Conservation (phyloP, 2,113 vertebrate genomes). For the Numenius arquata region DNA sequence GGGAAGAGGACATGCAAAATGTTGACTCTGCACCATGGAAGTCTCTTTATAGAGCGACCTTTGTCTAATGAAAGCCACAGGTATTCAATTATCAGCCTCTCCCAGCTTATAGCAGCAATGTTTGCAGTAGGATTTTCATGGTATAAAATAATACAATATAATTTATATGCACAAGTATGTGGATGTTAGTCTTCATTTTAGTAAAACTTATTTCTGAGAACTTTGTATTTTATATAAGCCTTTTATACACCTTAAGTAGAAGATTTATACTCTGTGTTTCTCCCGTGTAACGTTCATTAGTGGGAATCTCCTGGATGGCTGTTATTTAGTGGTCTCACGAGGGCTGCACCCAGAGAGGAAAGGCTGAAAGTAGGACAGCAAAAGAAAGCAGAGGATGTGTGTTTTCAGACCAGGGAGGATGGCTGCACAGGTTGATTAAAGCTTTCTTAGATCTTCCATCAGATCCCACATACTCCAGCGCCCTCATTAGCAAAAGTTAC, state of each 20-base stretch:
- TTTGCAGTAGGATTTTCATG: constrained; percentile 16
- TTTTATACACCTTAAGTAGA: background rate
- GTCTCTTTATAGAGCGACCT: background rate
- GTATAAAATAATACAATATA: background rate
- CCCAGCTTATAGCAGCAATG: background rate
- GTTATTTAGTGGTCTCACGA: background rate
- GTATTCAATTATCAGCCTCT: background rate
- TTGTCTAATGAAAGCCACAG: background rate
- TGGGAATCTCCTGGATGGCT: background rate
- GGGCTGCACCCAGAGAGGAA: background rate
- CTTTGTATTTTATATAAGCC: background rate
- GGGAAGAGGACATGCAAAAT: background rate
- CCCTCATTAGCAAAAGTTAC: background rate
- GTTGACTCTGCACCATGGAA: background rate
- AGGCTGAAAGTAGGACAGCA: background rate
- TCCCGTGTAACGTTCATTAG: background rate
- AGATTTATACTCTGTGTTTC: background rate
- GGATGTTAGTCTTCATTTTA: background rate
- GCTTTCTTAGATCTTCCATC: background rate
- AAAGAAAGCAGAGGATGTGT: background rate
- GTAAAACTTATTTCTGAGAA: background rate
- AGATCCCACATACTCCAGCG: background rate
- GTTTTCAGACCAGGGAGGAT: background rate
- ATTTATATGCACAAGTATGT: background rate
- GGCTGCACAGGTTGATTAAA: background rate